phyloP scores from a whole-genome alignment of 2,113 vertebrate species.

The Mugil cephalus region DNA sequence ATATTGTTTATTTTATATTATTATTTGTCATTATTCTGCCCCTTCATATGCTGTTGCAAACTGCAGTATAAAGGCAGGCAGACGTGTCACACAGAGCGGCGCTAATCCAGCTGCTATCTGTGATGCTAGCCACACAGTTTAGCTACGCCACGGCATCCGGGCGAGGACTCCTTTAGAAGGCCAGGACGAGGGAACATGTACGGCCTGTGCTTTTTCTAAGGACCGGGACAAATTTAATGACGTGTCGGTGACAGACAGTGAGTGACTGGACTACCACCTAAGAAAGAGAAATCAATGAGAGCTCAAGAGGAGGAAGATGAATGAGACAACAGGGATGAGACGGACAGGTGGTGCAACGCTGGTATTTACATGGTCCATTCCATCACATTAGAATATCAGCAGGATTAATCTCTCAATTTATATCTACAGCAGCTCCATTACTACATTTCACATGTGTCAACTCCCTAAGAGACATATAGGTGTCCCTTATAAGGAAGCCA shows the following conservation, averaged over 20 bases:
- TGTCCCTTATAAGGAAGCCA: slow-evolving; percentile 13
- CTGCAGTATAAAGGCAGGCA: no score
- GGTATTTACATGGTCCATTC: slow-evolving; percentile 23
- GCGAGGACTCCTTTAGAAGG: slow-evolving; percentile 4
- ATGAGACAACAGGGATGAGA: slow-evolving; percentile 9
- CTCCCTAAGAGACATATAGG: slow-evolving; percentile 1
- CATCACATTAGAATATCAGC: slow-evolving; percentile 9
- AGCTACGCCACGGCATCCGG: slow-evolving; percentile 12
- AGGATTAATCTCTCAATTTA: slow-evolving; percentile 20
- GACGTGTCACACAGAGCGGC: no score
- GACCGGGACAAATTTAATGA: slow-evolving; percentile 32
- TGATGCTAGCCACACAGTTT: slow-evolving; percentile 9
- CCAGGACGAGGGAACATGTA: slow-evolving; percentile 24
- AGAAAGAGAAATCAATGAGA: slow-evolving; percentile 12
- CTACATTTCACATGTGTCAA: neutral
- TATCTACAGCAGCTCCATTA: slow-evolving; percentile 12
- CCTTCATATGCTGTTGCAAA: no score
- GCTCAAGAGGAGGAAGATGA: slow-evolving; percentile 33
- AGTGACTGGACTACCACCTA: neutral
- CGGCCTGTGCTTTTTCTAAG: neutral
- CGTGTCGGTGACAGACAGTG: slow-evolving; percentile 11
- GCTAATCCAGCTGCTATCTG: neutral
- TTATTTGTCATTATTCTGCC: no score
- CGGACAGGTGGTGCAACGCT: neutral
- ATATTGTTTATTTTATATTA: no score